Evolutionary conservation across 2,888 invertebrate species (phyloP).

Genomic region (Hyposoter dolosus): DNA sequence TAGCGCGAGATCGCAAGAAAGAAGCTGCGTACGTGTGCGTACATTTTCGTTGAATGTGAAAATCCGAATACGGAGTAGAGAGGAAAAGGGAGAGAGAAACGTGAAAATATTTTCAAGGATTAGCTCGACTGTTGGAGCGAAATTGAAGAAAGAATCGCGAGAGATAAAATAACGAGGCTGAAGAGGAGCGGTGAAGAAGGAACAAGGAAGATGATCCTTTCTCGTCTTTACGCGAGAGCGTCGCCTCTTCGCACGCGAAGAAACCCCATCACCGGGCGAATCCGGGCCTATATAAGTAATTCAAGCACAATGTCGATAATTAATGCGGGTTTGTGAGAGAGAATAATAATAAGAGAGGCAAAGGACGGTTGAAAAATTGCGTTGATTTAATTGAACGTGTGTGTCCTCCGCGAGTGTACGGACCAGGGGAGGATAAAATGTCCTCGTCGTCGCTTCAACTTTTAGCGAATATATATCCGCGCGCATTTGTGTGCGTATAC

Average conservation of each 20-base stretch:
- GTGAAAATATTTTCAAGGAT: conserved; percentile 69
- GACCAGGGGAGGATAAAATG: conserved; percentile 51
- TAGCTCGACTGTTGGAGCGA: conserved; percentile 39
- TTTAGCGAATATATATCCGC: conserved; percentile 14
- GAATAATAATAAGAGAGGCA: conserved; percentile 15
- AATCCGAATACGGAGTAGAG: not conserved
- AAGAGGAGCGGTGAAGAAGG: not conserved
- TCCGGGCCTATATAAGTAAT: conserved; percentile 67
- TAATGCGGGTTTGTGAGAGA: conserved; percentile 55
- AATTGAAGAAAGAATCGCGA: not conserved
- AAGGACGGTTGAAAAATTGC: conserved; percentile 41
- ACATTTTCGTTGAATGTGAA: not conserved
- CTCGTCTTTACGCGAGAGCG: conserved; percentile 14
- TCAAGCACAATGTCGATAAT: conserved; percentile 69
- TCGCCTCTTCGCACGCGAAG: conserved; percentile 16
- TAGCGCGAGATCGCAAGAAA: conserved; percentile 4
- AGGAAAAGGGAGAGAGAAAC: not conserved
- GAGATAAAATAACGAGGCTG: conserved; percentile 1
- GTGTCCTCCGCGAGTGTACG: not conserved
- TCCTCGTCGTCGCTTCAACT: conserved; percentile 42
- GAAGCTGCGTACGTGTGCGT: conserved; percentile 13
- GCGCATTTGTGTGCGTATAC: not conserved
- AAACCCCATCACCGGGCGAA: conserved; percentile 31
- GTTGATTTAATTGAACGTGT: conserved; percentile 69
- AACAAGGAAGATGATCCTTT: conserved; percentile 28